phyloP scores from a whole-genome alignment of 2,113 vertebrate genomes.

The Gavia stellata region DNA sequence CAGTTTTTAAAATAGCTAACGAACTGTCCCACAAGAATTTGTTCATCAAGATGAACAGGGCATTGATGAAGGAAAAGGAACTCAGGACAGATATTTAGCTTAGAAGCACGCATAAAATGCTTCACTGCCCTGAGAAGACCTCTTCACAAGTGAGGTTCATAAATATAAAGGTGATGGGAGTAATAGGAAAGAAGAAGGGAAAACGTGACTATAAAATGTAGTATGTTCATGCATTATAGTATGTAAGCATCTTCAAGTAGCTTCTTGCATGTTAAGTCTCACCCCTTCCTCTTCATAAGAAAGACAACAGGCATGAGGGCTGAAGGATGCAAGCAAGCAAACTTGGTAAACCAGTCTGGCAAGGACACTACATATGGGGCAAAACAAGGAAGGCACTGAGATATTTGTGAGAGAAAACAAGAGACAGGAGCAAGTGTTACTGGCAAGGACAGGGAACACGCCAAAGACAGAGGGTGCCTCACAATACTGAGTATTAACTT shows the following conservation, averaged over 20 bases:
- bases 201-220: not conserved
- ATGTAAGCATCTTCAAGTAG: not conserved
- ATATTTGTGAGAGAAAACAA: not conserved
- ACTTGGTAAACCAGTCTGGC: not conserved
- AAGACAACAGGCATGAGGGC: not conserved
- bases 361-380: not conserved
- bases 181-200: not conserved
- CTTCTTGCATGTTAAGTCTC: not conserved
- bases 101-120: not conserved
- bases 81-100: not conserved
- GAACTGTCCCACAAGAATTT: not conserved
- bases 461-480: not conserved
- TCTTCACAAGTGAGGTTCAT: not conserved
- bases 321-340: not conserved
- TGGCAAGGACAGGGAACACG: not conserved
- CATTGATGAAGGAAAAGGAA: not conserved
- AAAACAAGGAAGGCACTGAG: not conserved
- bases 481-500: not conserved
- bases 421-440: not conserved
- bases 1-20: not conserved
- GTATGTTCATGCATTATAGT: not conserved
- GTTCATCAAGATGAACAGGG: not conserved
- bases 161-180: not conserved
- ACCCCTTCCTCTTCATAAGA: not conserved
- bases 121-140: not conserved